A percentile compares a stretch with the other conserved stretches of the same genome.
These are phyloP conservation scores for Dipodomys ordii DNA, from an alignment of 2,113 vertebrate genomes.

Conservation along the genomic window DNA sequence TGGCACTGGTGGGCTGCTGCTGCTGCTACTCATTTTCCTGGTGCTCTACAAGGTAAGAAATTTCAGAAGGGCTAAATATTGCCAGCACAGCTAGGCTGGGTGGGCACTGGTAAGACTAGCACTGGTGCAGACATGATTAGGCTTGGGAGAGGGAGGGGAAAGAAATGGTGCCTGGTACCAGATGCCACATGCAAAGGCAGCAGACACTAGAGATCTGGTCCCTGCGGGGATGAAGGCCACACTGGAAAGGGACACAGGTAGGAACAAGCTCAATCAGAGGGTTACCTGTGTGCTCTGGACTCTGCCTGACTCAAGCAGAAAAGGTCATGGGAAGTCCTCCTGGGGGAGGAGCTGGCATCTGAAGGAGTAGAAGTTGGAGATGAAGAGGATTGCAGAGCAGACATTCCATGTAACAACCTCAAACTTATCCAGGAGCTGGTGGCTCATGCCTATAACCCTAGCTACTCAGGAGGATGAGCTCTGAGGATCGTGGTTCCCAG, in stretches of 20 bases:
- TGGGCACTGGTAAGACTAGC: not conserved
- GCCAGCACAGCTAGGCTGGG: not conserved
- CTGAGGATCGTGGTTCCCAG: too few species aligned
- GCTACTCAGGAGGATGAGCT: too few species aligned
- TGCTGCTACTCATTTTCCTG: constrained; percentile 72
- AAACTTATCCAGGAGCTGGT: not conserved
- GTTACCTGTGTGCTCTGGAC: not conserved
- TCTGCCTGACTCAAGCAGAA: not conserved
- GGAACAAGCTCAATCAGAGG: not conserved
- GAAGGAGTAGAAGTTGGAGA: not conserved
- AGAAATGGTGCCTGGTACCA: rapidly evolving
- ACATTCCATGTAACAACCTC: not conserved
- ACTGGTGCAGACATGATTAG: not conserved
- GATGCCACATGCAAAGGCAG: not conserved
- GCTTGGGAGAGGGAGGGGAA: not conserved
- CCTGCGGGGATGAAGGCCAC: not conserved
- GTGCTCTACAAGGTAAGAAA: constrained; percentile 73
- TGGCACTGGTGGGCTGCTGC: constrained; percentile 51
- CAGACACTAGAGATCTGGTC: rapidly evolving
- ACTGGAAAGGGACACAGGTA: not conserved
- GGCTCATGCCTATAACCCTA: too few species aligned
- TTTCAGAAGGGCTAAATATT: rapidly evolving
- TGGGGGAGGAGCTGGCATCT: not conserved
- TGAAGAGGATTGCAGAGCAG: not conserved
- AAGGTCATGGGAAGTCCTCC: not conserved